Conservation (phyloP, 2,888 invertebrate species). For the Lasius fuliginosus region DNA sequence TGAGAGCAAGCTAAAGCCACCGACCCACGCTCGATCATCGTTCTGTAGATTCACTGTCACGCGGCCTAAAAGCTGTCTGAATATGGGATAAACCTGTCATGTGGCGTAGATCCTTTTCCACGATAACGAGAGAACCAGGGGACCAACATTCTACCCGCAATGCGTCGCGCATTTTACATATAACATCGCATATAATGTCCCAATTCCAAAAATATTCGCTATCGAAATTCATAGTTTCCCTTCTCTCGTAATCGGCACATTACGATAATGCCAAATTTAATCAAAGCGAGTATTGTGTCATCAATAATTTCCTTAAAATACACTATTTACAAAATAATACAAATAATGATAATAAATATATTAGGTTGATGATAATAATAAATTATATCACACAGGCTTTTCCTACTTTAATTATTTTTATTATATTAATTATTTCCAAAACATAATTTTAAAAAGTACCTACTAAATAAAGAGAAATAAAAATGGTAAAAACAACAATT, state of each 20-base stretch:
- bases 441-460: not conserved
- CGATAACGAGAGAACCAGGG: conserved; percentile 50
- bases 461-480: not conserved
- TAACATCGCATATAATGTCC: conserved; percentile 5
- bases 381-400: not conserved
- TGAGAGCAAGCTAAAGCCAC: conserved; percentile 54
- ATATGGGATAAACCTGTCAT: conserved; percentile 65
- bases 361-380: not conserved
- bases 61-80: conserved; percentile 53
- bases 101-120: conserved; percentile 63
- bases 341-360: not conserved
- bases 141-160: conserved; percentile 30
- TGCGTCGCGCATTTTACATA: conserved; percentile 30
- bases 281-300: not conserved
- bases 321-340: not conserved
- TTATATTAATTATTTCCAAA: not conserved
- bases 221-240: conserved; percentile 18
- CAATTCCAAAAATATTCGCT: conserved; percentile 19
- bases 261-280: not conserved
- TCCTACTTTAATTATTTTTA: not conserved
- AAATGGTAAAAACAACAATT: not conserved
- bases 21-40: conserved; percentile 61
- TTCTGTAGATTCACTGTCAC: conserved; percentile 54
- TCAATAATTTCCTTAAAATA: not conserved
- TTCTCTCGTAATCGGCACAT: not conserved